Percentiles rank a stretch among this genome's conserved stretches.
Evolutionary conservation across 2,888 invertebrate genomes (phyloP).

Genomic region (Acanthosepion lycidas): DNA sequence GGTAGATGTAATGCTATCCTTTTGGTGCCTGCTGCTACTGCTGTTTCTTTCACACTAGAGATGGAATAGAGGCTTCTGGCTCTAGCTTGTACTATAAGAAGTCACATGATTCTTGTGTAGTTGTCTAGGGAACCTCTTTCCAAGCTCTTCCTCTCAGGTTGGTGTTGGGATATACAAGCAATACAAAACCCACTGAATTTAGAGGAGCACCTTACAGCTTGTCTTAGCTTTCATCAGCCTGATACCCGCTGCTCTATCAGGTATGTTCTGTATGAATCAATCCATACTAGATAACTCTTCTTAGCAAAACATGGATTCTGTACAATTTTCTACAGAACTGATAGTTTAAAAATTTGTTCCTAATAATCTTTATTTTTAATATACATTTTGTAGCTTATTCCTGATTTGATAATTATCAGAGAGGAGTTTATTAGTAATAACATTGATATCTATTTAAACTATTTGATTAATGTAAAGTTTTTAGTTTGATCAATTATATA

Average conservation of each 20-base stretch:
- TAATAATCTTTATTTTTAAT: neutral
- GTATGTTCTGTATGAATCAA: neutral
- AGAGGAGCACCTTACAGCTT: constrained; percentile 15
- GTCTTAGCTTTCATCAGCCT: neutral
- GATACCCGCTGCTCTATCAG: constrained; percentile 17
- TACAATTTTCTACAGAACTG: neutral
- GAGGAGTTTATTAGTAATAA: too few relatives aligned
- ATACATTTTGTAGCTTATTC: neutral
- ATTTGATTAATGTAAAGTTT: neutral
- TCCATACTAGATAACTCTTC: neutral
- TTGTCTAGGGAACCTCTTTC: constrained; percentile 18
- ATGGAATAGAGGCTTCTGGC: neutral
- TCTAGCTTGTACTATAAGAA: neutral
- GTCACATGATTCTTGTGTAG: constrained; percentile 18
- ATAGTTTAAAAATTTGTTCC: neutral
- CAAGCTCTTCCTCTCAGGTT: constrained; percentile 16
- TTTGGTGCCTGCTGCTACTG: constrained; percentile 12
- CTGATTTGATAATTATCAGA: neutral
- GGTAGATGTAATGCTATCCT: constrained; percentile 33
- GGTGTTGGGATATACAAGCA: neutral
- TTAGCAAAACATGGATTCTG: neutral
- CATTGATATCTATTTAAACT: neutral
- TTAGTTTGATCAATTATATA: neutral
- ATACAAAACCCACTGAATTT: neutral
- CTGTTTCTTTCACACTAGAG: neutral